Conservation (phyloP, 2,113 vertebrate genomes). For the Xyliphius kryptos region DNA sequence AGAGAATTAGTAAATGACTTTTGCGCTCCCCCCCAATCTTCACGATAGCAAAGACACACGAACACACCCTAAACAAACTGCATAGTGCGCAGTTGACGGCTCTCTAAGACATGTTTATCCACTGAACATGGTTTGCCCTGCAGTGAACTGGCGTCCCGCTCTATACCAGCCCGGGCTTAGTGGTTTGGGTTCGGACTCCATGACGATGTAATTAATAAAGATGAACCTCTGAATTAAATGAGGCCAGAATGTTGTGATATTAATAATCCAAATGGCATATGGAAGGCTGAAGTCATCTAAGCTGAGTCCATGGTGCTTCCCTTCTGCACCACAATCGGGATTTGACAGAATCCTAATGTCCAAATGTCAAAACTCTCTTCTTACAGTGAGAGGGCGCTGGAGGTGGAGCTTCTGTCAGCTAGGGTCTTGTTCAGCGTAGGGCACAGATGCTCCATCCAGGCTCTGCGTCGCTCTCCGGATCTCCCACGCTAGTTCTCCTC, state of each 20-base stretch:
- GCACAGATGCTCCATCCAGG: slow-evolving; percentile 19
- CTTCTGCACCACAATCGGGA: slow-evolving; percentile 8
- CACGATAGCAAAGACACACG: too few relatives aligned
- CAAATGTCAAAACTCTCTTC: slow-evolving; percentile 15
- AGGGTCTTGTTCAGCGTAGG: slow-evolving; percentile 13
- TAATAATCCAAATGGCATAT: slow-evolving; percentile 13
- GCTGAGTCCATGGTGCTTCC: slow-evolving; percentile 8
- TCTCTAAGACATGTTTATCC: too few relatives aligned
- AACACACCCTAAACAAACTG: too few relatives aligned
- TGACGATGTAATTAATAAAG: too few relatives aligned
- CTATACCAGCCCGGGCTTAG: too few relatives aligned
- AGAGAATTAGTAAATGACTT: too few relatives aligned
- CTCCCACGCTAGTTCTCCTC: slow-evolving; percentile 18
- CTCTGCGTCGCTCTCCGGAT: slow-evolving; percentile 3
- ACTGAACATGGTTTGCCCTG: too few relatives aligned
- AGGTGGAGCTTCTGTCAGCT: slow-evolving; percentile 8
- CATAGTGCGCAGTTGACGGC: too few relatives aligned
- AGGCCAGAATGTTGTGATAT: slow-evolving; percentile 8
- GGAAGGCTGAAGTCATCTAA: slow-evolving; percentile 10
- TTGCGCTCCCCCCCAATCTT: too few relatives aligned
- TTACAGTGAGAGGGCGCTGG: slow-evolving; percentile 2
- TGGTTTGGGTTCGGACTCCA: too few relatives aligned
- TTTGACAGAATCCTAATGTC: slow-evolving; percentile 21
- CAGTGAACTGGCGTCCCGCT: too few relatives aligned
- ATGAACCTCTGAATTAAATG: not conserved